Evolutionary conservation across 2,888 invertebrate species (phyloP).

Genomic region (Sicus ferrugineus): DNA sequence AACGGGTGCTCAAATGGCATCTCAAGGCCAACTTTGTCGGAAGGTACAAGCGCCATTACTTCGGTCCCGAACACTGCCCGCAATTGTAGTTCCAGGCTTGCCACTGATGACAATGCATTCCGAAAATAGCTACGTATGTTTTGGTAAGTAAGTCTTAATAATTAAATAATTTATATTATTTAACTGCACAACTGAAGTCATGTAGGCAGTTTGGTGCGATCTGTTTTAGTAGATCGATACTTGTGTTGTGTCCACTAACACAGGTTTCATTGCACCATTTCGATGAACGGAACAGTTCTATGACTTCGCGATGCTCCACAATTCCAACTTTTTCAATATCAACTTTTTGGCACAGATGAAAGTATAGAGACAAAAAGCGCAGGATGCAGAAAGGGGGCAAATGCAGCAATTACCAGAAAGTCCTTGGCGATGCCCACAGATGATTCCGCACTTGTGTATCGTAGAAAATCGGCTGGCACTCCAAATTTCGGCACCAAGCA

Average conservation of each 20-base stretch:
- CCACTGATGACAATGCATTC: conserved; percentile 81
- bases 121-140: conserved; percentile 70
- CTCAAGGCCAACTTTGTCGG: conserved; percentile 66
- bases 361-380: no score
- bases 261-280: no score
- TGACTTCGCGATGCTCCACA: no score
- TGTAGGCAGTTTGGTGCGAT: no score
- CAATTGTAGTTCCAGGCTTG: conserved; percentile 86
- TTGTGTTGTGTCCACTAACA: no score
- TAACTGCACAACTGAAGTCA: neutral
- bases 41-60: conserved; percentile 77
- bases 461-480: conserved; percentile 62
- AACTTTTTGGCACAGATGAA: no score
- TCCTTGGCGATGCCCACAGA: conserved; percentile 41
- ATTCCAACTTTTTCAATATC: no score
- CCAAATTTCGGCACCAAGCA: conserved; percentile 28
- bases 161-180: conserved; percentile 1
- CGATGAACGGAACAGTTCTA: no score
- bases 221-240: no score
- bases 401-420: no score
- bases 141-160: conserved; percentile 60
- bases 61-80: conserved; percentile 85
- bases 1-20: conserved; percentile 68
- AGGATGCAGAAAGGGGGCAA: no score
- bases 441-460: conserved; percentile 58